Conservation (phyloP, 2,888 invertebrate genomes). For the Diplolepis rosae region DNA sequence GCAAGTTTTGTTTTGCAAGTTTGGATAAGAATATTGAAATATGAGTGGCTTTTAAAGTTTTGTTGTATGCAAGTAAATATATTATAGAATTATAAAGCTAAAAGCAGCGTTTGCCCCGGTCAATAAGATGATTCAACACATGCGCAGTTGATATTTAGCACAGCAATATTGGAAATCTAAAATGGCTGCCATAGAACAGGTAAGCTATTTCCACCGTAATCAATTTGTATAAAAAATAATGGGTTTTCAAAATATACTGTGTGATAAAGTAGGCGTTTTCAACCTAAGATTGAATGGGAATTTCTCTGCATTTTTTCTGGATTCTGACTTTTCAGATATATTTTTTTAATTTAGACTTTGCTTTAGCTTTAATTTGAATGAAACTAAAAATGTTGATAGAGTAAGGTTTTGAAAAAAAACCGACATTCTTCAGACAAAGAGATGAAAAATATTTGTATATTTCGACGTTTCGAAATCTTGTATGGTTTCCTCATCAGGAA, state of each 20-base stretch:
- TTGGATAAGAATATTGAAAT: neutral
- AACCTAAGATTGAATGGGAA: neutral
- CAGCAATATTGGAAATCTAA: slow-evolving; percentile 61
- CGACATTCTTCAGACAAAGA: too few relatives aligned
- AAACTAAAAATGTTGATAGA: too few relatives aligned
- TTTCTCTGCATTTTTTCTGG: too few relatives aligned
- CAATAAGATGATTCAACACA: slow-evolving; percentile 65
- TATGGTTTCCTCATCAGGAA: too few relatives aligned
- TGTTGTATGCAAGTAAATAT: neutral
- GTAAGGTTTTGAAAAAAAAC: too few relatives aligned
- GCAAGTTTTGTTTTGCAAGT: neutral
- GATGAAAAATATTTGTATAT: too few relatives aligned
- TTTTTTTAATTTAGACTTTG: neutral
- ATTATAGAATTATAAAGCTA: slow-evolving; percentile 7
- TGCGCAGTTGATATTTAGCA: slow-evolving; percentile 57
- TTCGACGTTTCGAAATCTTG: too few relatives aligned
- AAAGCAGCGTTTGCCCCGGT: slow-evolving; percentile 51
- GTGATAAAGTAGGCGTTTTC: neutral
- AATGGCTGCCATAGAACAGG: slow-evolving; percentile 58
- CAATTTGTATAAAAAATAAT: neutral
- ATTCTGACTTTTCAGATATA: too few relatives aligned
- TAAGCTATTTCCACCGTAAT: neutral
- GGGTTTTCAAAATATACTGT: too few relatives aligned
- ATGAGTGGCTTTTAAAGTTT: neutral
- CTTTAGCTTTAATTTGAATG: neutral